These are phyloP conservation scores for Macquaria australasica DNA, from an alignment of 2,113 vertebrate genomes.

Conservation along the genomic window DNA sequence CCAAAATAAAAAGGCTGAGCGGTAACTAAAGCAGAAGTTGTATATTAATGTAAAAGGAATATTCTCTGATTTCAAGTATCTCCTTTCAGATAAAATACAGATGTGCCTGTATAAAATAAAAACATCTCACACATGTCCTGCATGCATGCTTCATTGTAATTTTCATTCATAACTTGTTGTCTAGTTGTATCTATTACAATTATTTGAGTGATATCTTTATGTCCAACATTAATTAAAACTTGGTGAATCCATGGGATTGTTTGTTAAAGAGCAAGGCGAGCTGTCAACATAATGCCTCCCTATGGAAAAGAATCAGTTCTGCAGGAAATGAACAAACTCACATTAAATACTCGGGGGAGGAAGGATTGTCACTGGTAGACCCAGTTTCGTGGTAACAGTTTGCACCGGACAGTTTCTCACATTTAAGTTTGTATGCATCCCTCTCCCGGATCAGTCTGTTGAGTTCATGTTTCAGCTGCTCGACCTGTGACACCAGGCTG, in stretches of 20 bases:
- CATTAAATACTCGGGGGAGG: conserved; percentile 96
- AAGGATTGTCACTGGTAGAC: conserved; percentile 93
- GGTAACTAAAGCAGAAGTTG: conserved; percentile 56
- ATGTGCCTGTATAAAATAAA: conserved; percentile 70
- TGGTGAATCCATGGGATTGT: conserved; percentile 36
- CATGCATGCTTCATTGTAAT: conserved; percentile 77
- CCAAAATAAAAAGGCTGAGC: conserved; percentile 32
- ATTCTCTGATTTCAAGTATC: conserved; percentile 80
- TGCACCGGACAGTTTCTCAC: conserved; percentile 94
- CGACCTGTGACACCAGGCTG: conserved; percentile 93
- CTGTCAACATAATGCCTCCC: conserved; percentile 41
- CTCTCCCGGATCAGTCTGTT: conserved; percentile 93
- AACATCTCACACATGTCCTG: conserved; percentile 81
- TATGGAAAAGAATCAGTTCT: conserved; percentile 43
- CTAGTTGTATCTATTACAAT: conserved; percentile 47
- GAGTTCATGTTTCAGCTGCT: conserved; percentile 97
- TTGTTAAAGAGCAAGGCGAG: conserved; percentile 36
- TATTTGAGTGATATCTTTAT: conserved; percentile 42
- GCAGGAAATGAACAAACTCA: conserved; percentile 81
- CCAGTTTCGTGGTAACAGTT: conserved; percentile 94
- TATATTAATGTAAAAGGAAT: conserved; percentile 64
- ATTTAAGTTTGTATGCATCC: conserved; percentile 97
- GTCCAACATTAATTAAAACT: conserved; percentile 27
- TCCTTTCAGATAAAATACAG: conserved; percentile 75
- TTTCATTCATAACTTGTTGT: conserved; percentile 53